Evolutionary conservation across 1,140 invertebrate genomes (phyloP).

Genomic region (Orius laevigatus): DNA sequence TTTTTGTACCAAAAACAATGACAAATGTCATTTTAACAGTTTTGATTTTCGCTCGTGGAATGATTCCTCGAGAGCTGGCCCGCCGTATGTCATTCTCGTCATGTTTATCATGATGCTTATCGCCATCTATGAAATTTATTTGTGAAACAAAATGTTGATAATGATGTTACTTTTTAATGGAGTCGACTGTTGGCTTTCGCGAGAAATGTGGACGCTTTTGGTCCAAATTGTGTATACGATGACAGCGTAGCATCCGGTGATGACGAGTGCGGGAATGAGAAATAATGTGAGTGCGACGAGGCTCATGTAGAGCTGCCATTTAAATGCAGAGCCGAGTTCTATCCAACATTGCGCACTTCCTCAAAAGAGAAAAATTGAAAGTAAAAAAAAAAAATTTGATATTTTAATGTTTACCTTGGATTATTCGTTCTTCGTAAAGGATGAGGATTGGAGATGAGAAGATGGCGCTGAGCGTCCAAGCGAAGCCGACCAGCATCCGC

Average conservation of each 20-base stretch:
- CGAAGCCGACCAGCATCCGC: constrained; percentile 52
- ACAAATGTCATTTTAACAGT: constrained; percentile 93
- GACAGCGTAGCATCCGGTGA: constrained; percentile 75
- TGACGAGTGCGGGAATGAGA: constrained; percentile 75
- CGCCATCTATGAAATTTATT: constrained; percentile 12
- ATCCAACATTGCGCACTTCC: constrained; percentile 80
- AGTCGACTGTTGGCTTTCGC: constrained; percentile 5
- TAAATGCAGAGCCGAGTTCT: constrained; percentile 48
- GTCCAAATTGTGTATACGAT: constrained; percentile 89
- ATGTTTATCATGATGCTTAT: constrained; percentile 8
- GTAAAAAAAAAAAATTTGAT: background rate
- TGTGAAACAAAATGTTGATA: too few relatives aligned
- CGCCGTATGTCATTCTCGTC: constrained; percentile 34
- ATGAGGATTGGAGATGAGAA: constrained; percentile 73
- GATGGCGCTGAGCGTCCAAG: constrained; percentile 67
- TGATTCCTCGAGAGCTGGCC: constrained; percentile 66
- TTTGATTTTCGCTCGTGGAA: constrained; percentile 83
- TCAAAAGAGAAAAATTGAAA: constrained; percentile 23
- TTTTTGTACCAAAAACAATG: constrained; percentile 62
- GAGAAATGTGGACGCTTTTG: constrained; percentile 35
- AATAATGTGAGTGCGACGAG: constrained; percentile 68
- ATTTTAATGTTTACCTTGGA: constrained; percentile 40
- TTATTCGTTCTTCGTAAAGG: constrained; percentile 59
- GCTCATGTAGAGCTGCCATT: constrained; percentile 83
- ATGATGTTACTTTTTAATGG: constrained; percentile 12